Conservation (phyloP, 2,888 invertebrate species). For the Cyclophora albipunctata region DNA sequence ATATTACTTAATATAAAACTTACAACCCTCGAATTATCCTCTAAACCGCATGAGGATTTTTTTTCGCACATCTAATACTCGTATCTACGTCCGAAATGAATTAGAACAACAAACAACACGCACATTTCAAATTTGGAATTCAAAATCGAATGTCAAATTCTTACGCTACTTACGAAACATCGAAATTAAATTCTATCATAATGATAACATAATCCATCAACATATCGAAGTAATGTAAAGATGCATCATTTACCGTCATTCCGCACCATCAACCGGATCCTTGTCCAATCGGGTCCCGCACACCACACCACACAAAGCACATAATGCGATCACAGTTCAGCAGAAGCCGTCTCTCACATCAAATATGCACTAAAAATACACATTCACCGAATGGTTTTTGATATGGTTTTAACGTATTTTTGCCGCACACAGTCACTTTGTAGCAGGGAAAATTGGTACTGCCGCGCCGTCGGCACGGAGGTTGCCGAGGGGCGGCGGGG, state of each 20-base stretch:
- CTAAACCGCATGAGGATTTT: too few relatives aligned
- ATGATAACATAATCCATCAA: conserved; percentile 27
- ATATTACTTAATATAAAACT: too few relatives aligned
- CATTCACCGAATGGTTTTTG: conserved; percentile 46
- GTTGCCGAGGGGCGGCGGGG: conserved; percentile 39
- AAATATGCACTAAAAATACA: conserved; percentile 43
- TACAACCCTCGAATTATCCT: too few relatives aligned
- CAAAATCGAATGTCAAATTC: too few relatives aligned
- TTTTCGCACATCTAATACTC: too few relatives aligned
- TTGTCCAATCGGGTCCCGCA: conserved; percentile 26
- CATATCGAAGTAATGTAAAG: conserved; percentile 38
- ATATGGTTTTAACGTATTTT: conserved; percentile 17
- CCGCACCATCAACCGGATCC: conserved; percentile 53
- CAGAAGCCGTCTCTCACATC: conserved; percentile 30
- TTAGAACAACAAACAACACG: too few relatives aligned
- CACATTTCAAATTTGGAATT: too few relatives aligned
- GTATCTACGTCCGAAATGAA: too few relatives aligned
- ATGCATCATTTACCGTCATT: conserved; percentile 62
- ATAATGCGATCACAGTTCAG: conserved; percentile 42
- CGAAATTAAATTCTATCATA: conserved; percentile 19
- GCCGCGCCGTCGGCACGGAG: conserved; percentile 63
- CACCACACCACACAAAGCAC: conserved; percentile 48
- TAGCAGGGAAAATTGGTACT: conserved; percentile 49
- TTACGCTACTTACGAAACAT: too few relatives aligned
- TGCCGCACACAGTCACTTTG: conserved; percentile 28